Evolutionary conservation across 2,113 vertebrate genomes (phyloP), one percentile per base, ranked within the genome.

Genomic region (Fukomys damarensis): DNA sequence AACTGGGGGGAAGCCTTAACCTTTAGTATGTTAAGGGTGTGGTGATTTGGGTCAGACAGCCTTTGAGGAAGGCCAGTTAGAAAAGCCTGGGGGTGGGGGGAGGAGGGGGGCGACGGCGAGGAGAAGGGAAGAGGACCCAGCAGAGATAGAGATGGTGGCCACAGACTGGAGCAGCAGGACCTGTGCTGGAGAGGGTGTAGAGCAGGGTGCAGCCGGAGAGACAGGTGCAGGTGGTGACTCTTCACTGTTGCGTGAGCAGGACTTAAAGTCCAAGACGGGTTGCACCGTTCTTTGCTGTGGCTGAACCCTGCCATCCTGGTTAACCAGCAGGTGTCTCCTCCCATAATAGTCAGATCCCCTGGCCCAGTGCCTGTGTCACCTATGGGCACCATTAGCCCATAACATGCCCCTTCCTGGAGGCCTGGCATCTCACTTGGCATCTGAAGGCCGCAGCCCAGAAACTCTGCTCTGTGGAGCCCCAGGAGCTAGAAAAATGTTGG

Each of bases 201-300:
- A 30, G 5, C 43, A n/a, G 35, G 46, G 28, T 9, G 56, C 7
- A 0, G 3, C 2, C 54, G 35, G 24, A 20, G 11, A 52, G 20
- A 38, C 0, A 41, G 13, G 3, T 32, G 1, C 11, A 2, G 32
- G 5, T 5, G 38, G 6, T 0, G 1, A 20, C 13, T 24, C 38
- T 4, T 41, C 17, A 4, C 24, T 35, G 17, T 74, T 38, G 30
- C 26, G 35, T 19, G 3, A 6, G 9, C 26, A 56, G 22, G 72
- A 30, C 41, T 56, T 16, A 28, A 11, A 79, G 9, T 49, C 35
- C 12, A 20, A 12, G 32, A 26, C 28, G 14, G 4, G 86, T 20
- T 9, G 12, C 2, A 3, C 32, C 56, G 7, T 30, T 9, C 16
- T 30, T 56, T 38, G 28, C 32, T 58, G 28, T 8, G 9, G 61